Base-by-base conservation (phyloP, 2,888 invertebrate species). In the Cryptus viduatorius region DNA sequence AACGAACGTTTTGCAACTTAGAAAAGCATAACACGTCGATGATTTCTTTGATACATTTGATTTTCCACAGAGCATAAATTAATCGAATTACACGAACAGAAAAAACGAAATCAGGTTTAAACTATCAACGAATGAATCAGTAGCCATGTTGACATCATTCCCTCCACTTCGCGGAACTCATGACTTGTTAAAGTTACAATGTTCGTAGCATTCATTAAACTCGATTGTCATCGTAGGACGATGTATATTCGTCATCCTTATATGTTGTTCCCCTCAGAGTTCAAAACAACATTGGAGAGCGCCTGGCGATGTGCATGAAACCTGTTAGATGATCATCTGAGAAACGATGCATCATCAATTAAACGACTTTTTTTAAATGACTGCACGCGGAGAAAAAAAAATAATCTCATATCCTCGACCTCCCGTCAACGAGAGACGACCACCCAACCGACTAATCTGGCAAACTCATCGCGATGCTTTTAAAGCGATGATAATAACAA, bases 311-410 rank as follows among this genome's bases (percentile, higher is more conserved):
- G 53, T 10, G 3, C 12, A 42, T 24, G 71, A 14, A 16, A 19
- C 16, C 16, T 19, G 71, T 31, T 1, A 8, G 24, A 19, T 4
- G 12, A 19, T 19, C 42, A 19, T 16, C 19, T 37, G 14, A 61
- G 31, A 61, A 31, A 31, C 5, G 42, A 72, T 44, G 72, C n/a
- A 56, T 59, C 72, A 56, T 72, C 24, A 42, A 72, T 72, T 44
- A 37, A 44, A 72, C 42, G 19, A 59, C 59, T 8, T 56, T 29
- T 42, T 53, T 61, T 12, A 24, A 14, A 8, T 29, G 29, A 31
- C 19, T 61, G 5, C 29, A 14, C 59, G 29, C 4, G 31, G 14
- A 44, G n/a, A 48, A 48, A 5, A 29, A 68, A 44, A 72, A 59
- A 42, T 44, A 5, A 72, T 56, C 31, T 31, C 53, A 42, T 53